phyloP scores from a whole-genome alignment of 2,113 vertebrate genomes.

The Variabilichromis moorii region DNA sequence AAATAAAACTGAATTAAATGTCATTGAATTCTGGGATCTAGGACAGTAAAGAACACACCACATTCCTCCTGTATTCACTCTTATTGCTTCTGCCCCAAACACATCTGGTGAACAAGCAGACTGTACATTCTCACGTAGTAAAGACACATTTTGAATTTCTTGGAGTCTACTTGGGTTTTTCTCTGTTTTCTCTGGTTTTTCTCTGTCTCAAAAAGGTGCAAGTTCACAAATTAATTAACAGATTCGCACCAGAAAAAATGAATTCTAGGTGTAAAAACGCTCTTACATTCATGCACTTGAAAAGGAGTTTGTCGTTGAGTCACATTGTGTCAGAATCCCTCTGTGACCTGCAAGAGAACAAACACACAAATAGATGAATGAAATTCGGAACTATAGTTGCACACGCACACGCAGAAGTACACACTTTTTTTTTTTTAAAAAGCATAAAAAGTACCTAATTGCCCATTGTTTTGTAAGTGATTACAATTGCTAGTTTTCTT shows the following conservation, averaged over 20 bases:
- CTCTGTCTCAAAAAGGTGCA: not conserved
- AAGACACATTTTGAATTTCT: not conserved
- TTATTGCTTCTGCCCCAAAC: not conserved
- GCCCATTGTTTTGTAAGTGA: not conserved
- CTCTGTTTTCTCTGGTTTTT: not conserved
- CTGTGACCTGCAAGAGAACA: not conserved
- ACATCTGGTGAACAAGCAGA: not conserved
- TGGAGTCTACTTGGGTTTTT: not conserved
- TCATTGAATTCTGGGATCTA: not conserved
- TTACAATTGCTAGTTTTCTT: not conserved
- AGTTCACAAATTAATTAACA: not conserved
- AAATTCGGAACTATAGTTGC: not conserved
- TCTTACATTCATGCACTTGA: not conserved
- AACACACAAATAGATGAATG: not conserved
- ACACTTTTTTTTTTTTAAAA: not conserved
- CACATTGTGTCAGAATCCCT: not conserved
- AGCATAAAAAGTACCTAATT: not conserved
- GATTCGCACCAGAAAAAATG: not conserved
- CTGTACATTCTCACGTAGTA: not conserved
- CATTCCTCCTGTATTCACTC: not conserved
- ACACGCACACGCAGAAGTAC: not conserved
- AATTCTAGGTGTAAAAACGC: accelerated
- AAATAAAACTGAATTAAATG: not conserved
- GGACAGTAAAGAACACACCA: not conserved
- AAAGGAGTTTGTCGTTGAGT: not conserved